These are phyloP conservation scores for Rotaria socialis DNA, from an alignment of 2,888 invertebrate species.

Conservation along the genomic window DNA sequence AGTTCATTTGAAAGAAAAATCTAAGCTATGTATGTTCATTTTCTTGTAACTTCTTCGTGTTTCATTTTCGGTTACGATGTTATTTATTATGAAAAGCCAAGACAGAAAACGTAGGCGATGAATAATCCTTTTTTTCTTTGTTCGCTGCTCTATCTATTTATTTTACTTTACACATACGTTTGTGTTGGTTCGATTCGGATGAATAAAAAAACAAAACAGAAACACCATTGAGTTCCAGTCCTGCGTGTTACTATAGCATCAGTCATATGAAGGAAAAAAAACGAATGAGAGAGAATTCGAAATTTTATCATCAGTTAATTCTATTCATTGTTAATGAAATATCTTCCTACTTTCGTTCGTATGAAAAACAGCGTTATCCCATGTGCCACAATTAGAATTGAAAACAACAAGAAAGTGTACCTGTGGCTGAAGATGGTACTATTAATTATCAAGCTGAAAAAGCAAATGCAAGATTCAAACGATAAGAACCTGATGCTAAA, in stretches of 20 bases:
- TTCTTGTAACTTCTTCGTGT: background rate
- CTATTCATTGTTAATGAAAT: too few species aligned
- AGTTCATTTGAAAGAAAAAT: background rate
- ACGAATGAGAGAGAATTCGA: background rate
- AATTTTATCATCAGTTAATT: background rate
- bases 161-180: background rate
- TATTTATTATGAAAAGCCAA: background rate
- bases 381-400: background rate
- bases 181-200: background rate
- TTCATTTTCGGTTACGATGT: background rate
- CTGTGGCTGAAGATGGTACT: background rate
- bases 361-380: background rate
- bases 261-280: background rate
- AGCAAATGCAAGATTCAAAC: background rate
- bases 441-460: background rate
- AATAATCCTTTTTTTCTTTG: background rate
- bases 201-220: background rate
- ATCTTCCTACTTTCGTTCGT: background rate
- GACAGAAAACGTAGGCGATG: background rate
- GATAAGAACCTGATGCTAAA: constrained; percentile 12
- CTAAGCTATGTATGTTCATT: background rate
- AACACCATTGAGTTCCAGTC: background rate
- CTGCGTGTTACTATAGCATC: background rate
- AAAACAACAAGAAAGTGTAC: background rate
- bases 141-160: background rate